Percentiles rank a stretch among this genome's conserved stretches.
Evolutionary conservation across 2,888 invertebrate genomes (phyloP).

Genomic region (Caenorhabditis sp.): DNA sequence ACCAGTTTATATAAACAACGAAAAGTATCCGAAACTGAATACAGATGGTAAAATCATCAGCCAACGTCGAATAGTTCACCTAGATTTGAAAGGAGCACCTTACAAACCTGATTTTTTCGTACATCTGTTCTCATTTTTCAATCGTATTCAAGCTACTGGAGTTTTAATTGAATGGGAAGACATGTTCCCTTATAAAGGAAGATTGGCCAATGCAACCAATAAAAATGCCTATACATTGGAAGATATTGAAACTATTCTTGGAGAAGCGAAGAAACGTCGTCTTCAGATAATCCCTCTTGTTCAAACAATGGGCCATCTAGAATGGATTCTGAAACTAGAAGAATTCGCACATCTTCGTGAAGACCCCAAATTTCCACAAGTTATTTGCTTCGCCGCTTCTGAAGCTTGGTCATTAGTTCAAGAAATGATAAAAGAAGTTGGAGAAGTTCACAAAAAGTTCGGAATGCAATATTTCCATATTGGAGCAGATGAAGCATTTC

Average conservation of each 20-base stretch:
- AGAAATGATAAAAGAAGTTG: slow-evolving; percentile 65
- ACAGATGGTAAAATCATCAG: slow-evolving; percentile 62
- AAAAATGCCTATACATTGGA: slow-evolving; percentile 78
- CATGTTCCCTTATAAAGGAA: slow-evolving; percentile 82
- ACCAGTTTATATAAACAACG: slow-evolving; percentile 17
- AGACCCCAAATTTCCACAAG: slow-evolving; percentile 74
- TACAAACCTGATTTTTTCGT: slow-evolving; percentile 73
- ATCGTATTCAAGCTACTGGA: slow-evolving; percentile 80
- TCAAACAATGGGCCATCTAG: slow-evolving; percentile 86
- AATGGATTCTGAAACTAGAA: slow-evolving; percentile 81
- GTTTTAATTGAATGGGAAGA: slow-evolving; percentile 86
- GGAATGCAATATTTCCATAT: slow-evolving; percentile 76
- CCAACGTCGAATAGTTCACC: slow-evolving; percentile 78
- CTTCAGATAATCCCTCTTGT: slow-evolving; percentile 82
- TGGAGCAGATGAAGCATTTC: slow-evolving; percentile 74
- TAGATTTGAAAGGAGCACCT: slow-evolving; percentile 79
- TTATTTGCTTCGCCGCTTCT: slow-evolving; percentile 66
- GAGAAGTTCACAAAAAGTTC: slow-evolving; percentile 72
- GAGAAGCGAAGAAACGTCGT: slow-evolving; percentile 55
- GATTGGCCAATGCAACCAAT: slow-evolving; percentile 77
- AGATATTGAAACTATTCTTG: slow-evolving; percentile 72
- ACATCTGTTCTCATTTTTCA: slow-evolving; percentile 77
- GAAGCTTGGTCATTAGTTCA: slow-evolving; percentile 72
- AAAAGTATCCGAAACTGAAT: slow-evolving; percentile 61
- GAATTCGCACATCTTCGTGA: slow-evolving; percentile 80